Conservation (phyloP, 2,797 vertebrate genomes). For the Falco cherrug region DNA sequence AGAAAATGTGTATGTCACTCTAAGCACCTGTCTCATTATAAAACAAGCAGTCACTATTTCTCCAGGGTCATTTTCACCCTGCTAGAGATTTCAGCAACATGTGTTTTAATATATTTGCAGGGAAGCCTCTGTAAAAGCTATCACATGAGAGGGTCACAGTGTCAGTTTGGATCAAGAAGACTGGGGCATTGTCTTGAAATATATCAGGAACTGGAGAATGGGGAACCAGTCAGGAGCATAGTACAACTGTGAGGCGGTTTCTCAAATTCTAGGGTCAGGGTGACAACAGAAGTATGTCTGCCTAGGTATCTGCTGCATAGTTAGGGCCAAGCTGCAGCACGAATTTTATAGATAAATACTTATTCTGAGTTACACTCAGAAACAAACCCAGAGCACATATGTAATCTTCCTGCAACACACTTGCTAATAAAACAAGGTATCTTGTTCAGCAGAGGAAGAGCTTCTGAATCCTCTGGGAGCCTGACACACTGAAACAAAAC, state of each 20-base stretch:
- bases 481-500: not conserved
- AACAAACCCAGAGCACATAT: not conserved
- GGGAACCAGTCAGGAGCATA: not conserved
- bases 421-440: not conserved
- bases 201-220: not conserved
- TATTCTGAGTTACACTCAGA: not conserved
- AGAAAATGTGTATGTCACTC: not conserved
- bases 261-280: not conserved
- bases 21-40: not conserved
- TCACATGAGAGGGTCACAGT: not conserved
- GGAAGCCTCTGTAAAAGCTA: not conserved
- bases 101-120: not conserved
- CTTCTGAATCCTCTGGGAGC: not conserved
- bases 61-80: not conserved
- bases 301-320: not conserved
- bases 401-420: not conserved
- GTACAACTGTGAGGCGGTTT: not conserved
- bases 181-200: not conserved
- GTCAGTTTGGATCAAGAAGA: not conserved
- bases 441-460: not conserved
- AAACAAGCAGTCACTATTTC: not conserved
- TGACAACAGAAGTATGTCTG: accelerated
- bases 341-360: not conserved
- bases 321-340: not conserved
- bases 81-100: not conserved